phyloP scores from a whole-genome alignment of 2,888 invertebrate species.

The Mongoloraphidia duomilia region DNA sequence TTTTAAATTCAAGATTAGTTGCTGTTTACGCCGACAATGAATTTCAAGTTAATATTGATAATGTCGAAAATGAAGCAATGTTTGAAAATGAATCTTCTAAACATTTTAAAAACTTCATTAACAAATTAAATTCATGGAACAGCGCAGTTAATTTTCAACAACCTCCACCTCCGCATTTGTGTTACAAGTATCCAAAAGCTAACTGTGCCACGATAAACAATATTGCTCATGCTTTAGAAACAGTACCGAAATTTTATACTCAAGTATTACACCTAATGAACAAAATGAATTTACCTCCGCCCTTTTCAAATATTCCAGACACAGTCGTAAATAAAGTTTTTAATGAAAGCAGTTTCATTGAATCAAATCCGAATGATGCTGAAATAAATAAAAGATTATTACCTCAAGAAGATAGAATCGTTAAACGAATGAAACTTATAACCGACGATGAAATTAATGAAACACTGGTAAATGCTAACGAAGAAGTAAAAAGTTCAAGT shows the following conservation, averaged over 20 bases:
- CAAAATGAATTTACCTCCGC: constrained; percentile 78
- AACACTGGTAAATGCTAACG: background rate
- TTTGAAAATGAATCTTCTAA: constrained; percentile 16
- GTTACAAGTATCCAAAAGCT: constrained; percentile 70
- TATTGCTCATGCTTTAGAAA: constrained; percentile 59
- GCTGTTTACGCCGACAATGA: constrained; percentile 56
- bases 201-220: constrained; percentile 57
- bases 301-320: constrained; percentile 44
- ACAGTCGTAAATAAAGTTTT: constrained; percentile 31
- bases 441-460: background rate
- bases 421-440: constrained; percentile 16
- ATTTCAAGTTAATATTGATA: constrained; percentile 25
- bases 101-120: constrained; percentile 39
- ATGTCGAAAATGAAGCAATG: constrained; percentile 25
- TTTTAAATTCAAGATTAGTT: constrained; percentile 49
- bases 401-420: background rate
- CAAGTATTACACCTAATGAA: constrained; percentile 88
- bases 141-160: constrained; percentile 49
- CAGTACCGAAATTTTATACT: constrained; percentile 69
- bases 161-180: constrained; percentile 59
- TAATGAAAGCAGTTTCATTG: constrained; percentile 19
- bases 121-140: constrained; percentile 43
- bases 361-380: constrained; percentile 12
- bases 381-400: constrained; percentile 12
- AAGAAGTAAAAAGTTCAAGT: constrained; percentile 15